phyloP scores from a whole-genome alignment of 1,140 invertebrate genomes.

The Drosophila pectinifera region DNA sequence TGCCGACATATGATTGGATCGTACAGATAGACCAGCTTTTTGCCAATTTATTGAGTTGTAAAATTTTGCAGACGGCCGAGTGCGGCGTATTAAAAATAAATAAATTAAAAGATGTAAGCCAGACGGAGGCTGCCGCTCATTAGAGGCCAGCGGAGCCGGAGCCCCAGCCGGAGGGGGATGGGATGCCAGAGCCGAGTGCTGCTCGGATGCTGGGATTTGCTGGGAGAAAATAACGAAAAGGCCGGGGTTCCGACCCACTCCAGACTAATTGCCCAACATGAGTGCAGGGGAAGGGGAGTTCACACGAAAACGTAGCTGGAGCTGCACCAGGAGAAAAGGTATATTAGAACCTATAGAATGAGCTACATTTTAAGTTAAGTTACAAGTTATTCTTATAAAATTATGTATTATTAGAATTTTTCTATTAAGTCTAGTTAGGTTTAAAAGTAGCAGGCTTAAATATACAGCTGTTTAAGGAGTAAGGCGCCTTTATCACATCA shows the following conservation, averaged over 20 bases:
- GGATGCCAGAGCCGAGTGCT: background rate
- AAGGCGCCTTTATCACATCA: too few species aligned
- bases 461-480: too few species aligned
- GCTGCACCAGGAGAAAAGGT: background rate
- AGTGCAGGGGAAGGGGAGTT: conserved; percentile 4
- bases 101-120: conserved; percentile 66
- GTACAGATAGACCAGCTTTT: conserved; percentile 55
- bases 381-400: too few species aligned
- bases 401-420: too few species aligned
- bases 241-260: conserved; percentile 5
- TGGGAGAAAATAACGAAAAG: conserved; percentile 11
- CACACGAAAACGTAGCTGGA: conserved; percentile 4
- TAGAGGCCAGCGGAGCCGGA: conserved; percentile 8
- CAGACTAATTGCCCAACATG: conserved; percentile 43
- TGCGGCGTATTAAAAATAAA: conserved; percentile 76
- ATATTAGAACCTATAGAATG: too few species aligned
- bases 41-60: conserved; percentile 82
- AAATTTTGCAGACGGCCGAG: conserved; percentile 49
- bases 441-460: too few species aligned
- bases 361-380: too few species aligned
- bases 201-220: background rate
- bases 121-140: conserved; percentile 39
- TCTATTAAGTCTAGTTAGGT: too few species aligned
- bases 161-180: background rate
- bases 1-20: conserved; percentile 55